Evolutionary conservation across 2,113 vertebrate species (phyloP).

Genomic region (Speoplatyrhinus poulsoni): DNA sequence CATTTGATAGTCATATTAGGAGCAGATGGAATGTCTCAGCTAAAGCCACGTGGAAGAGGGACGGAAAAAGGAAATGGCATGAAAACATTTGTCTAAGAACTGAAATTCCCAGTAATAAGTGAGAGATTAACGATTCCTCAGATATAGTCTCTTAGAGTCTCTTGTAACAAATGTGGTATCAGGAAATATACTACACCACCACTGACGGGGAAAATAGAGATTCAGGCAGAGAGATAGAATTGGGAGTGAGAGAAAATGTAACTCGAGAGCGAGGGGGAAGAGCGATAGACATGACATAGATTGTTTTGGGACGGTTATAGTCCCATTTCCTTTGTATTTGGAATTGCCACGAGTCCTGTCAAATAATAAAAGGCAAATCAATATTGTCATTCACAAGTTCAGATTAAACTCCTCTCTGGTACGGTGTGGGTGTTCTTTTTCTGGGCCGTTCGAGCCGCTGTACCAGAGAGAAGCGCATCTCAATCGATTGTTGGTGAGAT

Average conservation of each 20-base stretch:
- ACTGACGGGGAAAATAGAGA: slow-evolving; percentile 12
- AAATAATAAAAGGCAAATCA: slow-evolving; percentile 73
- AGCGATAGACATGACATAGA: slow-evolving; percentile 26
- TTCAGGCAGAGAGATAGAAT: slow-evolving; percentile 12
- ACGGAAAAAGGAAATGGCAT: not conserved
- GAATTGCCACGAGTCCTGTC: slow-evolving; percentile 57
- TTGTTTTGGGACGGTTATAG: slow-evolving; percentile 53
- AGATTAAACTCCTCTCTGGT: slow-evolving; percentile 73
- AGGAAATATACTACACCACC: slow-evolving; percentile 27
- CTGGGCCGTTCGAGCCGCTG: slow-evolving; percentile 61
- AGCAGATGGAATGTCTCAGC: not conserved
- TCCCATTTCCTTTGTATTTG: slow-evolving; percentile 60
- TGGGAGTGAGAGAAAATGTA: not conserved
- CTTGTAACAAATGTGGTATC: slow-evolving; percentile 33
- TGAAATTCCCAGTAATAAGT: not conserved
- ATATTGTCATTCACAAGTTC: slow-evolving; percentile 80
- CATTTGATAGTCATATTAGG: not conserved
- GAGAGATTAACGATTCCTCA: not conserved
- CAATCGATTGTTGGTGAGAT: slow-evolving; percentile 75
- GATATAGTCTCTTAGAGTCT: not conserved
- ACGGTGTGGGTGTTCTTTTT: slow-evolving; percentile 66
- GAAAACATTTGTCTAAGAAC: not conserved
- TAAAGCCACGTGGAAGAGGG: not conserved
- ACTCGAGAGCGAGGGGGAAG: not conserved
- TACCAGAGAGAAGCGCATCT: slow-evolving; percentile 68